Base-by-base conservation (phyloP, 2,888 invertebrate species). In the Allolobophora icterica region DNA sequence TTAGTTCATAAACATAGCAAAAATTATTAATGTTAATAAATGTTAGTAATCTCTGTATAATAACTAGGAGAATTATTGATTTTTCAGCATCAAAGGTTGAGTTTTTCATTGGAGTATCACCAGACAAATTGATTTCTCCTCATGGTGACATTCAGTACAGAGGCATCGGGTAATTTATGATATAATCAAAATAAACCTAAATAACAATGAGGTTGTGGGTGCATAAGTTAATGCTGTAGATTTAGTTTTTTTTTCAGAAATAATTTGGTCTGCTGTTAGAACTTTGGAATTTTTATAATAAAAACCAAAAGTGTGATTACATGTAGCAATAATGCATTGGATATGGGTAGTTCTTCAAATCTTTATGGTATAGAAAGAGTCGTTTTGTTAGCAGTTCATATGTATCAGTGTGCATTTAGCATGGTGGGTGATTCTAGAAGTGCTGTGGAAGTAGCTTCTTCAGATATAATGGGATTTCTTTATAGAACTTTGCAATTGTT, bases 11-110 rank as follows among this genome's bases (percentile, higher is more conserved):
- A 24, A 30, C 17, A 58, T 58, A 11, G 30, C 11, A 30, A 58
- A n/a, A 71, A 71, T 71, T 71, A n/a, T 71, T 71, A 71, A n/a
- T n/a, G 71, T n/a, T 71, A 71, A n/a, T 13, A 52, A 52, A 52
- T 52, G 24, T 52, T 4, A 24, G 52, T 52, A 52, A 52, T 52
- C 52, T 52, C 5, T 52, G 52, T 52, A n/a, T 71, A n/a, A 13
- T 71, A 71, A n/a, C n/a, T n/a, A 30, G 71, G n/a, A 71, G 71
- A 71, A 71, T 71, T 71, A 87, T 87, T 87, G 8, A 35, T 87
- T 87, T 87, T 87, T 87, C 87, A 87, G 87, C 87, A 35, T 87
- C 87, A 17, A 87, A 87, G 17, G 35, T 87, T 17, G 87, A 87
- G 35, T 87, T 87, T 87, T 87, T 34, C 38, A 38, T 87, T 34